Evolutionary conservation across 2,888 invertebrate genomes (phyloP).

Genomic region (Scrobipalpa costella): DNA sequence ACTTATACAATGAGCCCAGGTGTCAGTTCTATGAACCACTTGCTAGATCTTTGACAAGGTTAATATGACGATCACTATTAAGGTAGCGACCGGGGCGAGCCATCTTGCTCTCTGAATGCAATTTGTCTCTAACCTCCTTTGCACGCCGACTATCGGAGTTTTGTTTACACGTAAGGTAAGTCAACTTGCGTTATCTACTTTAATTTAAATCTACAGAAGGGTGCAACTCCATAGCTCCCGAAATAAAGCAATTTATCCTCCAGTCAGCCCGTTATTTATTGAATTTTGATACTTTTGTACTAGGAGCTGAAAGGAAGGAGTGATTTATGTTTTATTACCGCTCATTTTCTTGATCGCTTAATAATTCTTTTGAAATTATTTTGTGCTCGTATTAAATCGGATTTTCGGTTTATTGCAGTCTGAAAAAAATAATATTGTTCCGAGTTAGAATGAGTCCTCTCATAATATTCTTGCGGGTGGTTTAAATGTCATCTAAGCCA

Average conservation of each 20-base stretch:
- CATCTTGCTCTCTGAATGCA: no score
- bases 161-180: no score
- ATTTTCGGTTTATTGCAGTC: not conserved
- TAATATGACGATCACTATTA: no score
- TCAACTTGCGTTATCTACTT: not conserved
- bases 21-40: no score
- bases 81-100: no score
- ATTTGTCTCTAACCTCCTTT: no score
- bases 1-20: no score
- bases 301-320: not conserved
- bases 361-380: not conserved
- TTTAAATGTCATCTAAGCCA: no score
- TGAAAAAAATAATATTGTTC: no score
- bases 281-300: slow-evolving; percentile 19
- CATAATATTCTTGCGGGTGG: no score
- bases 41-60: no score
- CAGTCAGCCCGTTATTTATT: slow-evolving; percentile 13
- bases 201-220: not conserved
- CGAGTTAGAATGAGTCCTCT: not conserved
- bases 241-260: slow-evolving; percentile 19
- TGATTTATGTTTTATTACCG: slow-evolving; percentile 10
- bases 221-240: not conserved
- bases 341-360: not conserved
- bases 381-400: not conserved
- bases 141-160: no score